Conservation (phyloP, 2,797 vertebrate genomes). For the Peromyscus nudipes region DNA sequence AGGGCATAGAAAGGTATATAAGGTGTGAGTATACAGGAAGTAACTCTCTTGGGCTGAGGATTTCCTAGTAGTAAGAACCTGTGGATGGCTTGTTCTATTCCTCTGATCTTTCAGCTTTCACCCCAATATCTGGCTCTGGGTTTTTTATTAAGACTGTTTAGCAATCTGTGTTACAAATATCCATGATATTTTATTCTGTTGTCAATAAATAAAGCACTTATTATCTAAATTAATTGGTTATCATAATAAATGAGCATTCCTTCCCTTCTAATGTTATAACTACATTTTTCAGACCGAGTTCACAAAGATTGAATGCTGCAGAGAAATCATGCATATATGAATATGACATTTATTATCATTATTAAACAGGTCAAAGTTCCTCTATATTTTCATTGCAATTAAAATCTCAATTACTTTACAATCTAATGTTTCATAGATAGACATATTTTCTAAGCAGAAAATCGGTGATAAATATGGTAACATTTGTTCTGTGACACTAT, state of each 20-base stretch:
- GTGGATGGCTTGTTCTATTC: no score
- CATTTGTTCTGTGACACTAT: background rate
- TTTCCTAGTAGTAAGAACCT: no score
- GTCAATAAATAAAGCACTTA: constrained; percentile 4
- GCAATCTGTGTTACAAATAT: no score
- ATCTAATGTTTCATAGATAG: constrained; percentile 10
- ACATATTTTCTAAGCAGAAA: constrained; percentile 43
- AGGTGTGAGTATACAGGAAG: no score
- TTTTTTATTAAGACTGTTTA: no score
- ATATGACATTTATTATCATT: constrained; percentile 41
- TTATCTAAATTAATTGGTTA: constrained; percentile 32
- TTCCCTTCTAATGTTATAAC: background rate
- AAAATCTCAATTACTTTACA: constrained; percentile 31
- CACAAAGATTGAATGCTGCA: background rate
- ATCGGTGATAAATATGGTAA: background rate
- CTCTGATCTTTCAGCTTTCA: no score
- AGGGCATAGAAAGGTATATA: no score
- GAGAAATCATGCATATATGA: constrained; percentile 32
- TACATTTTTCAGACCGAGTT: background rate
- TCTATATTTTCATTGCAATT: constrained; percentile 26
- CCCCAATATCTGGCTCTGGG: no score
- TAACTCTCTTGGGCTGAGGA: no score
- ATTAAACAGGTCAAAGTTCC: constrained; percentile 18
- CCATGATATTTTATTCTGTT: constrained; percentile 37
- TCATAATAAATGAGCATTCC: background rate